Base-by-base conservation (phyloP, 2,888 invertebrate genomes). In the Metopia argyrocephala region DNA sequence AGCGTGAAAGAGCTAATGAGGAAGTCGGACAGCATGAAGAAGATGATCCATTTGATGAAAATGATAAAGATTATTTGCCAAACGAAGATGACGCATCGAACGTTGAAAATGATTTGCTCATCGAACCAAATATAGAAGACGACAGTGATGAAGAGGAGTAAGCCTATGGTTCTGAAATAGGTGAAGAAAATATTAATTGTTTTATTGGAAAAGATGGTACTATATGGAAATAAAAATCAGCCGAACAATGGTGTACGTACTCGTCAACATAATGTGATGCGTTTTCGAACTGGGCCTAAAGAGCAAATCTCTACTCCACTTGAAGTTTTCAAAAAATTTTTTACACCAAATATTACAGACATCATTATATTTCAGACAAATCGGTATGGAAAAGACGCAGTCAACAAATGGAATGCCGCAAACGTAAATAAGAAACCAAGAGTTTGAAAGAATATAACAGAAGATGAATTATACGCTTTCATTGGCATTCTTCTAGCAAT, bases 371-470 rank as follows among this genome's bases (percentile, higher is more conserved):
- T 28, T 28, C 28, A 28, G 2, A 28, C 7, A 28, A 28, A 28
- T 28, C 28, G 56, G 25, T 70, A 78, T 79, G 76, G 27, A 57
- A 66, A 50, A 66, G 73, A 76, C 12, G 27, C 61, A 28, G 15
- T 54, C 5, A 25, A 28, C 20, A 78, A 73, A 59, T 78, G 78
- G 76, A 80, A 65, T 79, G 27, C 15, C 3, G 28, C 56, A 27
- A 56, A 56, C n/a, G 18, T 27, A 25, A 27, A 27, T 56, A 28
- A 50, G 18, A 50, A 50, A 50, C 50, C n/a, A 50, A 50, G 20
- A 50, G 50, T 50, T 50, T 50, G 56, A n/a, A 56, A 56, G n/a
- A n/a, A 56, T 56, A 12, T 56, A 27, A 27, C 15, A 25, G 56
- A 56, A 56, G n/a, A 4, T 56, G 27, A 56, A 56, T 27, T 56